Evolutionary conservation across 1,140 invertebrate genomes (phyloP).

Genomic region (Solen grandis): DNA sequence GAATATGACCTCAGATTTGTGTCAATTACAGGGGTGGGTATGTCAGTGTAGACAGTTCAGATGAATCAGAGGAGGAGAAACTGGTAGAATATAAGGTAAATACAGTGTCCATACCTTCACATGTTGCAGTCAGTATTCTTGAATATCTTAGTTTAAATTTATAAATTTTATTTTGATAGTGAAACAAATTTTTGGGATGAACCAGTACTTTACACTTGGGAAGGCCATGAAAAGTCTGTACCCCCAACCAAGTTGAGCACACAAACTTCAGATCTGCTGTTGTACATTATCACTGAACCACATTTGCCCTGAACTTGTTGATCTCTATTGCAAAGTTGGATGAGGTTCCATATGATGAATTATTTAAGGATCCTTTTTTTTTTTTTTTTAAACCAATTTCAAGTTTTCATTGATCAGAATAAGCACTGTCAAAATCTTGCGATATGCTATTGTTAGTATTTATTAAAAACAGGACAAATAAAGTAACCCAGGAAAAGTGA

Average conservation of each 20-base stretch:
- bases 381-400: too few relatives aligned
- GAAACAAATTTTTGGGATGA: neutral
- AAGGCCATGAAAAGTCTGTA: neutral
- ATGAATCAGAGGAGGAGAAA: neutral
- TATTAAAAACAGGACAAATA: too few relatives aligned
- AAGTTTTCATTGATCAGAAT: too few relatives aligned
- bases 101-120: neutral
- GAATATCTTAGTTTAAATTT: too few relatives aligned
- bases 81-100: conserved; percentile 35
- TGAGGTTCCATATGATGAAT: too few relatives aligned
- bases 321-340: too few relatives aligned
- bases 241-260: neutral
- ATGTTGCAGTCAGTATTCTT: neutral
- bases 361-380: too few relatives aligned
- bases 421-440: too few relatives aligned
- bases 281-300: neutral
- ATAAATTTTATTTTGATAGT: too few relatives aligned
- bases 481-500: too few relatives aligned
- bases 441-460: too few relatives aligned
- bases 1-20: neutral
- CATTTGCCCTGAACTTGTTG: too few relatives aligned
- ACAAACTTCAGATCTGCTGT: neutral
- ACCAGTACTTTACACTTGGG: neutral
- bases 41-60: neutral
- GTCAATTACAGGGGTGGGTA: neutral